A percentile compares a stretch with the other conserved stretches of the same genome.
Conservation (phyloP, 2,113 vertebrate genomes). For the Rynchops niger region DNA sequence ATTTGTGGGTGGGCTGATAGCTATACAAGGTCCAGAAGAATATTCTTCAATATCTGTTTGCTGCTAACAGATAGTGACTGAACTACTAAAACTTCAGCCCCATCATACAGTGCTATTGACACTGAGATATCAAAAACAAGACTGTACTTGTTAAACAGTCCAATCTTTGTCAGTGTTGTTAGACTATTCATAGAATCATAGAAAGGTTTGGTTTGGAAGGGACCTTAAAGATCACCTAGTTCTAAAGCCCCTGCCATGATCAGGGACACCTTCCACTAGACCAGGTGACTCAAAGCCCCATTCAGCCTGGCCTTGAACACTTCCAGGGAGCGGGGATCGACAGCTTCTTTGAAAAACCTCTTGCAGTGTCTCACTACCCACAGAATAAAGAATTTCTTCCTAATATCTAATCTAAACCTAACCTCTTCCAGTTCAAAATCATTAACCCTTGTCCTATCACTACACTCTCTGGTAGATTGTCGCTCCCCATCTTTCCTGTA, state of each 20-base stretch:
- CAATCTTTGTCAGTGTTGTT: not conserved
- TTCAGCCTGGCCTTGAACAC: not conserved
- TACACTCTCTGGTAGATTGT: not conserved
- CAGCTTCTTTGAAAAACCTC: not conserved
- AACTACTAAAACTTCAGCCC: not conserved
- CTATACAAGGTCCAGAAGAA: not conserved
- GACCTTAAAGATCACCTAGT: not conserved
- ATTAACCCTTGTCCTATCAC: no score
- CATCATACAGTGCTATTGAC: not conserved
- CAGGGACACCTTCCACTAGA: no score
- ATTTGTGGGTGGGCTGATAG: not conserved
- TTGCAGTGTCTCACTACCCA: not conserved
- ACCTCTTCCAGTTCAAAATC: not conserved
- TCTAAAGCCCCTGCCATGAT: not conserved
- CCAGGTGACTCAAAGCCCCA: not conserved
- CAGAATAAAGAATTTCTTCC: not conserved
- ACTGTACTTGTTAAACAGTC: not conserved
- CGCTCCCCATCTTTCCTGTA: not conserved
- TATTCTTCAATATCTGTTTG: not conserved
- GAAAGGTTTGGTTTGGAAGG: not conserved
- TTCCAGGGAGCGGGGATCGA: not conserved
- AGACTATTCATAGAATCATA: not conserved
- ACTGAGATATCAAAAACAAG: not conserved
- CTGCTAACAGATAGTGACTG: not conserved
- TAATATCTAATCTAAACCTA: not conserved